phyloP scores from a whole-genome alignment of 2,888 invertebrate genomes.

The Drosophila emarginata region DNA sequence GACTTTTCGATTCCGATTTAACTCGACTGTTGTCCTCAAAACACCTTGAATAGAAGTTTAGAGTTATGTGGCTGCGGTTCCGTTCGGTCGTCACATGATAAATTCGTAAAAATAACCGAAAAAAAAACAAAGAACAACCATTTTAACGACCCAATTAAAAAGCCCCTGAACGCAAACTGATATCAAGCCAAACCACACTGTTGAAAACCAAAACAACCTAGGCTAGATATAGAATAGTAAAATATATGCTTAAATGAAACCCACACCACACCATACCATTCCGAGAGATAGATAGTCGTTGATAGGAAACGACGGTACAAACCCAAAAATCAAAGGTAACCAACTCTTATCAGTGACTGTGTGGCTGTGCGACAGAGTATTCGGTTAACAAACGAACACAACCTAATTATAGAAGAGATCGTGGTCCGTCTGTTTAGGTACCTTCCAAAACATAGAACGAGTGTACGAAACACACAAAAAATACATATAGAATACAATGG shows the following conservation, averaged over 20 bases:
- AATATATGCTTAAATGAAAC: constrained; percentile 53
- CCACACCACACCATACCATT: constrained; percentile 2
- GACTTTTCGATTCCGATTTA: background rate
- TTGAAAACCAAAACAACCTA: constrained; percentile 22
- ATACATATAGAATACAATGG: constrained; percentile 25
- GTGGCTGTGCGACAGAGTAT: background rate
- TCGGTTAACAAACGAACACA: constrained; percentile 7
- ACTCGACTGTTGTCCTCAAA: constrained; percentile 56
- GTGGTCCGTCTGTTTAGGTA: constrained; percentile 12
- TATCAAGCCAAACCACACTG: constrained; percentile 47
- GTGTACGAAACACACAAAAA: background rate
- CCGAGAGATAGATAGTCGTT: constrained; percentile 11
- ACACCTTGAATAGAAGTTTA: constrained; percentile 54
- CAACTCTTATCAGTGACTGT: constrained; percentile 54
- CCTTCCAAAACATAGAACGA: constrained; percentile 18
- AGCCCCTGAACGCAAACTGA: constrained; percentile 60
- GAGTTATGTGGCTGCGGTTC: background rate
- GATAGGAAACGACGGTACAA: constrained; percentile 4
- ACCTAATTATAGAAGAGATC: constrained; percentile 31
- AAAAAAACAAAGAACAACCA: constrained; percentile 33
- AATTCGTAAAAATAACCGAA: constrained; percentile 30
- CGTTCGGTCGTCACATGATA: constrained; percentile 38
- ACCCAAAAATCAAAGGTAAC: constrained; percentile 70
- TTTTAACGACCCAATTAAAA: constrained; percentile 77
- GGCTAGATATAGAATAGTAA: constrained; percentile 58